These are phyloP conservation scores for Macropus fuliginosus DNA, from an alignment of 2,797 vertebrate genomes.

Conservation along the genomic window DNA sequence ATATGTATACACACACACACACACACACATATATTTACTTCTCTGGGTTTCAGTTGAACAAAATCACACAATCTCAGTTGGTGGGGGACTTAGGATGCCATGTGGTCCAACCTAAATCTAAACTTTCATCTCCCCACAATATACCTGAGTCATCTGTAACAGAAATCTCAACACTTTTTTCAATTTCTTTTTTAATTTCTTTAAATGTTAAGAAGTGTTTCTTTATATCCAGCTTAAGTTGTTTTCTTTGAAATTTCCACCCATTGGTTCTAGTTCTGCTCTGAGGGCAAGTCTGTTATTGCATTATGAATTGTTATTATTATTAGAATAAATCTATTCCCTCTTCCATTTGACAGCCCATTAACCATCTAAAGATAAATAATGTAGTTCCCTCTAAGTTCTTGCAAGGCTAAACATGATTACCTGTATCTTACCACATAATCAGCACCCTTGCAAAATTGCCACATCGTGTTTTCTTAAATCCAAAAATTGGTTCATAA, in stretches of 20 bases:
- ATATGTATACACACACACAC: too few relatives aligned
- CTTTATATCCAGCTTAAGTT: not conserved
- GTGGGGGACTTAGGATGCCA: not conserved
- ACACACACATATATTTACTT: too few relatives aligned
- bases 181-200: not conserved
- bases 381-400: not conserved
- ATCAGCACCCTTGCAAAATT: too few relatives aligned
- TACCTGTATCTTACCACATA: too few relatives aligned
- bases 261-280: not conserved
- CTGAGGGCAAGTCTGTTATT: not conserved
- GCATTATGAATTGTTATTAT: not conserved
- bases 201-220: not conserved
- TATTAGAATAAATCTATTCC: not conserved
- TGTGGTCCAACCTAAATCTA: not conserved
- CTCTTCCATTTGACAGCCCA: not conserved
- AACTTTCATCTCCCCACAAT: not conserved
- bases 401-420: not conserved
- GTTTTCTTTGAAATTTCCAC: not conserved
- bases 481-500: too few relatives aligned
- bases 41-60: not conserved
- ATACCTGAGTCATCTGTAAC: not conserved
- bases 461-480: too few relatives aligned
- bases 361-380: not conserved
- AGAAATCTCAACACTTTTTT: not conserved
- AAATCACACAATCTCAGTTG: not conserved